phyloP scores from a whole-genome alignment of 2,797 vertebrate genomes.

The Apogon hyalosoma region DNA sequence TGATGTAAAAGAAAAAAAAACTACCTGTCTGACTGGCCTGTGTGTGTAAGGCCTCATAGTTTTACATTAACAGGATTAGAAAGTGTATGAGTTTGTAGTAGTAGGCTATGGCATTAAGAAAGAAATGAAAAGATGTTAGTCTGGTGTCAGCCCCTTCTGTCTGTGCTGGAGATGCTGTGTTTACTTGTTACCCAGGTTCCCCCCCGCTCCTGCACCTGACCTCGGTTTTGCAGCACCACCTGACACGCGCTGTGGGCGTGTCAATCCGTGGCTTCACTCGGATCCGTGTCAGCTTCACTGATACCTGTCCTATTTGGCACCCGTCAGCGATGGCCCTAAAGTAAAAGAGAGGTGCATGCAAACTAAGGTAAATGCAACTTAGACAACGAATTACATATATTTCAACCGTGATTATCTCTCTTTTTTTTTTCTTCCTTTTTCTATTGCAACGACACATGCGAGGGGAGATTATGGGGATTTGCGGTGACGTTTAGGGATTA shows the following conservation, averaged over 20 bases:
- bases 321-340: slow-evolving; percentile 30
- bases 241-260: slow-evolving; percentile 52
- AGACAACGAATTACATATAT: not conserved
- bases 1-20: slow-evolving; percentile 38
- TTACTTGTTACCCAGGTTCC: not conserved
- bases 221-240: slow-evolving; percentile 25
- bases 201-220: slow-evolving; percentile 3
- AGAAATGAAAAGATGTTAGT: not conserved
- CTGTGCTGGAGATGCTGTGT: slow-evolving; percentile 2
- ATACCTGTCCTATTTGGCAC: slow-evolving; percentile 44
- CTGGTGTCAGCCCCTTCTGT: not conserved
- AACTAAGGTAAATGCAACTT: slow-evolving; percentile 57
- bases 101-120: no score
- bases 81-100: slow-evolving; percentile 2
- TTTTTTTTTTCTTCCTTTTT: not conserved
- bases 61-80: slow-evolving; percentile 19
- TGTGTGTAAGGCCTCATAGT: slow-evolving; percentile 9
- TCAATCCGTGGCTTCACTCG: not conserved
- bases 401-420: not conserved
- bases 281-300: slow-evolving; percentile 52
- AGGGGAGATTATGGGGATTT: slow-evolving; percentile 74
- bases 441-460: slow-evolving; percentile 17
- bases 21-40: slow-evolving; percentile 30
- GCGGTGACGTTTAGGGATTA: slow-evolving; percentile 73
- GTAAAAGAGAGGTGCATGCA: slow-evolving; percentile 15